Conservation (phyloP, 2,888 invertebrate genomes). For the Cataglyphis livida region DNA sequence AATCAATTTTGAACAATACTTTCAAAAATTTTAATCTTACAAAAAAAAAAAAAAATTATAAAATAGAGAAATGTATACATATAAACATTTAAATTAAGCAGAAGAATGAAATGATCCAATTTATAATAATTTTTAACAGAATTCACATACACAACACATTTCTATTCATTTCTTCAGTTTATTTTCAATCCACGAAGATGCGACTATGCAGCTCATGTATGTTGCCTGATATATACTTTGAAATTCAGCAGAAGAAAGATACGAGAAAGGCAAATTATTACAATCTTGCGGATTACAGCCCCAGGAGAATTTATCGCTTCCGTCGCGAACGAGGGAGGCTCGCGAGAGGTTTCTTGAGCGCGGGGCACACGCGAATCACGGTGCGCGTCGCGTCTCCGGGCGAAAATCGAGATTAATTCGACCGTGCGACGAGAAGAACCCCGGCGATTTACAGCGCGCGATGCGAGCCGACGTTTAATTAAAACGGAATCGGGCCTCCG, state of each 20-base stretch:
- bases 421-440: slow-evolving; percentile 22
- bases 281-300: slow-evolving; percentile 3
- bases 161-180: background rate
- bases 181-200: background rate
- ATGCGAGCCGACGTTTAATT: slow-evolving; percentile 62
- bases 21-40: background rate
- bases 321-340: slow-evolving; percentile 8
- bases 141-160: background rate
- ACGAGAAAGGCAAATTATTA: background rate
- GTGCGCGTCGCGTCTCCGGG: slow-evolving; percentile 19
- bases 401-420: slow-evolving; percentile 48
- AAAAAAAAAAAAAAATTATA: background rate
- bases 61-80: background rate
- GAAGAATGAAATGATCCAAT: background rate
- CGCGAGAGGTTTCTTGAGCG: slow-evolving; percentile 1
- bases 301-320: slow-evolving; percentile 26
- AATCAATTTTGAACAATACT: background rate
- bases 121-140: background rate
- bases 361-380: slow-evolving; percentile 24
- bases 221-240: background rate
- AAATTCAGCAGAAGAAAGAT: background rate
- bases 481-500: slow-evolving; percentile 65
- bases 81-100: background rate
- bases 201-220: background rate
- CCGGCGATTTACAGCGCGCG: slow-evolving; percentile 32